Base-by-base conservation (phyloP, 2,888 invertebrate genomes). In the Hypolimnas misippus region DNA sequence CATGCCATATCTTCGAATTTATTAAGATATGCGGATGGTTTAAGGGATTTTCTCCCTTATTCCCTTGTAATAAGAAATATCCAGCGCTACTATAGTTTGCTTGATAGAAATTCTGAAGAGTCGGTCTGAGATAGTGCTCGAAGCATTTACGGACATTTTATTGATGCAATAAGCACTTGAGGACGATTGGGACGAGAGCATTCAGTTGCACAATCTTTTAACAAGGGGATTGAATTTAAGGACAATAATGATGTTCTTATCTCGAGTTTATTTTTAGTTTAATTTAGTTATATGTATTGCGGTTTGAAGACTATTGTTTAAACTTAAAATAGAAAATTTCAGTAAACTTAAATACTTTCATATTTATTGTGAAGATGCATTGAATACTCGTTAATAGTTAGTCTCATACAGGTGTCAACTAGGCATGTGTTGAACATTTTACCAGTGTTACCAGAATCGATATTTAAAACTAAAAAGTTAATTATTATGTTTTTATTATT, bases 121-220 rank as follows among this genome's bases (percentile, higher is more conserved):
- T 81, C 72, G 76, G 75, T 78, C 76, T 77, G 78, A 76, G 76
- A 78, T 76, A 77, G 64, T 73, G 79, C 73, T 78, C 73, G 63
- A 74, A 79, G 79, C 79, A 81, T 82, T 85, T 81, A 78, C 77
- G 77, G 77, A 75, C 72, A 76, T 84, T 87, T 87, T 86, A 87
- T 87, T 79, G 86, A 83, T 79, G 85, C 83, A 85, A 86, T 87
- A 86, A 86, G 82, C 75, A 80, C 79, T 83, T 74, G 76, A 78
- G 71, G 76, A 77, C 71, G 70, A 71, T 76, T 76, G 63, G 60
- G 59, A 67, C 63, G 70, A 65, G 63, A 62, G 60, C 61, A 65
- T 63, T 63, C 62, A 66, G 55, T 70, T 67, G 60, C 52, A 65
- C 60, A 54, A 61, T 59, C 50, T 40, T 46, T 42, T 64, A 57